Conservation (phyloP, 2,113 vertebrate genomes). For the Furnarius figulus region DNA sequence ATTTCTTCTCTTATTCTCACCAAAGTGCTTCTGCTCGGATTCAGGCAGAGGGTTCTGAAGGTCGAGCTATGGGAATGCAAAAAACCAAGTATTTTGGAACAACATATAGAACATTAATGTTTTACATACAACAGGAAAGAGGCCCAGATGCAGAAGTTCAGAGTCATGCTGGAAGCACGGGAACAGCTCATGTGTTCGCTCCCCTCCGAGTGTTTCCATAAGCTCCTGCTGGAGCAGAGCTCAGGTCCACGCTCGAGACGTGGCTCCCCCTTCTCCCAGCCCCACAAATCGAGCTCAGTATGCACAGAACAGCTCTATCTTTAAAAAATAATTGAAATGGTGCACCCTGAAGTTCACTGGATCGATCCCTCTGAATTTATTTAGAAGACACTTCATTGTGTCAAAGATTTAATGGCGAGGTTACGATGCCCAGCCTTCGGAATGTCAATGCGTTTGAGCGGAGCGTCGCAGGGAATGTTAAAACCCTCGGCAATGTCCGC, state of each 20-base stretch:
- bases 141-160: background rate
- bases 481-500: background rate
- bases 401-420: conserved; percentile 58
- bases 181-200: background rate
- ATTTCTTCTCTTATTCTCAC: conserved; percentile 13
- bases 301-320: conserved; percentile 22
- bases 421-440: conserved; percentile 31
- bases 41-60: background rate
- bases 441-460: background rate
- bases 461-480: conserved; percentile 7
- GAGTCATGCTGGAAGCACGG: background rate
- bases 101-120: background rate
- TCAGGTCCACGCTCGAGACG: background rate
- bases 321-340: conserved; percentile 54
- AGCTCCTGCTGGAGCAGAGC: background rate
- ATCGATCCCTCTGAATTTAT: conserved; percentile 57
- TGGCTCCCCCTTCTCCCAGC: background rate
- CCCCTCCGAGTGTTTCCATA: background rate
- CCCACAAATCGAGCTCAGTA: background rate
- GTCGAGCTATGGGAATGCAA: background rate
- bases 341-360: conserved; percentile 29
- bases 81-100: background rate
- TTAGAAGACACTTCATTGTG: conserved; percentile 62
- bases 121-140: background rate
- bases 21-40: background rate